Evolutionary conservation across 2,113 vertebrate species (phyloP).

Genomic region (Grammomys surdaster): DNA sequence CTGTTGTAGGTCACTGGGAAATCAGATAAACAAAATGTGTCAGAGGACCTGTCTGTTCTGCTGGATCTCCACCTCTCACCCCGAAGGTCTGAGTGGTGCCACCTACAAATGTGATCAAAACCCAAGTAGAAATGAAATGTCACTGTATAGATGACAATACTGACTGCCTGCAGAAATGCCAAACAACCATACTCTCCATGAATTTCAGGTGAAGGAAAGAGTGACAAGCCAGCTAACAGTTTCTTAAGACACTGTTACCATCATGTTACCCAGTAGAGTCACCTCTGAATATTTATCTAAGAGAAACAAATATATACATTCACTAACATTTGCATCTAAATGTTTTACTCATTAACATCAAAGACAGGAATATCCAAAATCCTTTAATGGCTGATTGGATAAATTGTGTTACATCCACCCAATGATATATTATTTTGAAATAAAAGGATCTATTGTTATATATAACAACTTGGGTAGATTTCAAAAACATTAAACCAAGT

Average conservation of each 20-base stretch:
- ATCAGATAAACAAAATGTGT: slow-evolving; percentile 15
- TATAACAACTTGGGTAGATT: not conserved
- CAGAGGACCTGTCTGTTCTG: not conserved
- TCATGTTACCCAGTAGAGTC: not conserved
- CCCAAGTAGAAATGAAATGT: not conserved
- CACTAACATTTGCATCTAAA: not conserved
- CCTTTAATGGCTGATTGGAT: not conserved
- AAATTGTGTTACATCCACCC: not conserved
- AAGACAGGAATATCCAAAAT: slow-evolving; percentile 12
- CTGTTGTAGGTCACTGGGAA: not conserved
- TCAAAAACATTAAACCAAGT: not conserved
- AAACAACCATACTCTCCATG: not conserved
- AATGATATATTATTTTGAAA: not conserved
- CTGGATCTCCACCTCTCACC: not conserved
- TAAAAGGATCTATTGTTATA: not conserved
- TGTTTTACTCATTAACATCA: not conserved
- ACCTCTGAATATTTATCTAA: not conserved
- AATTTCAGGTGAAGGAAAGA: not conserved
- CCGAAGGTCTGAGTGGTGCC: not conserved
- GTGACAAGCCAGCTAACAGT: not conserved
- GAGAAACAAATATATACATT: not conserved
- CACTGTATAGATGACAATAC: not conserved
- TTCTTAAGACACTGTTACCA: not conserved
- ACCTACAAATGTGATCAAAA: slow-evolving; percentile 30
- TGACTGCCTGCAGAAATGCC: not conserved